A percentile compares a stretch with the other conserved stretches of the same genome.
These are phyloP conservation scores for Dipodomys merriami DNA, from an alignment of 2,113 vertebrate species.

Conservation along the genomic window DNA sequence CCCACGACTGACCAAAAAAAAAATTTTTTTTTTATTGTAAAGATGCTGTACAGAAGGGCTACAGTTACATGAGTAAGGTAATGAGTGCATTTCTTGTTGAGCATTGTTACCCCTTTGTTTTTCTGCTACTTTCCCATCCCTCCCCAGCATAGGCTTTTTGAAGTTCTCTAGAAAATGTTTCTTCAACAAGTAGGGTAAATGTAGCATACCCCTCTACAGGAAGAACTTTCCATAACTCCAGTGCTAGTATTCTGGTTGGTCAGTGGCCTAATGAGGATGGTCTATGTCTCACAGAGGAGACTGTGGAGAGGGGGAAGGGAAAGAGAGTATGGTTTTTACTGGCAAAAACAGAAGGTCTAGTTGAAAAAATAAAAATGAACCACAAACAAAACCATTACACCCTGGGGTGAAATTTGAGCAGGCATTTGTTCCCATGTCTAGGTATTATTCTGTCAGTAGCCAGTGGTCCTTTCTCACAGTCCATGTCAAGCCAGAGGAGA, in stretches of 20 bases:
- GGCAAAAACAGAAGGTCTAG: slow-evolving; percentile 32
- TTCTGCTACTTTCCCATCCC: no score
- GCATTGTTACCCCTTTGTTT: no score
- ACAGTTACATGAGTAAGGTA: no score
- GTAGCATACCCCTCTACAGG: neutral
- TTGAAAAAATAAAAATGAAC: neutral
- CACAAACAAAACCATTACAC: neutral
- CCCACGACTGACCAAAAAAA: no score
- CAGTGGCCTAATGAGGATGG: neutral
- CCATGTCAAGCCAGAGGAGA: neutral
- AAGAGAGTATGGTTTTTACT: neutral
- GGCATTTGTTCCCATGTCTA: neutral
- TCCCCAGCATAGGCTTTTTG: neutral
- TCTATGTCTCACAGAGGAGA: neutral
- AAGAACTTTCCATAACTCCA: neutral
- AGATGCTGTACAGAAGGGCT: no score
- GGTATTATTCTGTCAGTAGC: neutral
- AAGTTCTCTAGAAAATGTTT: slow-evolving; percentile 59
- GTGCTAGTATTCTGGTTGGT: neutral
- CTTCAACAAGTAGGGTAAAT: neutral
- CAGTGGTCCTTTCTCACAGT: no score
- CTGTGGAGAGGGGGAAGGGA: neutral
- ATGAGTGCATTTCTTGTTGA: no score
- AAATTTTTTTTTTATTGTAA: no score
- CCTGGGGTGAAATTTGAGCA: neutral